phyloP scores from a whole-genome alignment of 2,888 invertebrate species.

The Odontomyia ornata region DNA sequence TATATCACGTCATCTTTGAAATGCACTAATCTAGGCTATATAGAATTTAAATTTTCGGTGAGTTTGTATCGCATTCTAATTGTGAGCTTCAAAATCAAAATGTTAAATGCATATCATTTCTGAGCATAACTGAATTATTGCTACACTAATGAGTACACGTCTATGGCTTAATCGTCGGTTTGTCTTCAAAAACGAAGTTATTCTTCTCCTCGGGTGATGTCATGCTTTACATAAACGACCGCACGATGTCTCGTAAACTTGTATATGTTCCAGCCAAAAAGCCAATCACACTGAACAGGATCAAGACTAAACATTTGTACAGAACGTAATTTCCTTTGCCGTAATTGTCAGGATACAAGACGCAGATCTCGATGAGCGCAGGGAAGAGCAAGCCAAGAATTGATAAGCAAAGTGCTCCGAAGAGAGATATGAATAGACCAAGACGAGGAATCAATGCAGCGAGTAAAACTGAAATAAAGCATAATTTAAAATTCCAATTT shows the following conservation, averaged over 20 bases:
- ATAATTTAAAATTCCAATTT: background rate
- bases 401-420: constrained; percentile 78
- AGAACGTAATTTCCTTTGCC: constrained; percentile 65
- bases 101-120: background rate
- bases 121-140: background rate
- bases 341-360: constrained; percentile 72
- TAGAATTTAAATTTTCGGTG: constrained; percentile 18
- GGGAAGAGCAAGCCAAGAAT: constrained; percentile 79
- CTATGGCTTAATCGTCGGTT: background rate
- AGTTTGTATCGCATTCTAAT: background rate
- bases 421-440: constrained; percentile 78
- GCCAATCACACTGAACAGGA: constrained; percentile 71
- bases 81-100: background rate
- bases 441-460: constrained; percentile 76
- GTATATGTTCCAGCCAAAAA: constrained; percentile 74
- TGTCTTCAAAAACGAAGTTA: background rate
- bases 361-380: constrained; percentile 77
- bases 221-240: constrained; percentile 40
- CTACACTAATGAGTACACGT: background rate
- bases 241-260: constrained; percentile 69
- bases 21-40: background rate
- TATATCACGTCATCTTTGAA: background rate
- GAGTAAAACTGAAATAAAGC: constrained; percentile 72
- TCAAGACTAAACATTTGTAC: constrained; percentile 68
- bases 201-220: background rate